Base-by-base conservation (phyloP, 2,113 vertebrate genomes). In the Pedionomus torquatus region DNA sequence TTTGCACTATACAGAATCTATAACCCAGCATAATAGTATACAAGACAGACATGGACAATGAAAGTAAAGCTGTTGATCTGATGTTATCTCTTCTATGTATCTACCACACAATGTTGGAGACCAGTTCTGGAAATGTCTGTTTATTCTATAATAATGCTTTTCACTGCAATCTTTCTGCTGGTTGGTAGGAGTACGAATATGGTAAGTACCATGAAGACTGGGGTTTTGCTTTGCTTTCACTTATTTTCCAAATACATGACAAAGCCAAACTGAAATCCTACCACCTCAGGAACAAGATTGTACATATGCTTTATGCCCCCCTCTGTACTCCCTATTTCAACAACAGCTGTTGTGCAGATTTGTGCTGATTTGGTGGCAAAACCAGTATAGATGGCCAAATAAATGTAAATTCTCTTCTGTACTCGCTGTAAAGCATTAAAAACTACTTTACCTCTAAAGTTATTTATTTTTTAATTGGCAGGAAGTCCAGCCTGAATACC, bases 11-110 rank as follows among this genome's bases (percentile, higher is more conserved):
- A 68, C 41, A 51, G n/a, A 55, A 61, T 13, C 39, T 60, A 20
- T 43, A 71, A 60, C 23, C 15, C 41, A 39, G 41, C 0, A 0
- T 30, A 43, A 72, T 4, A 9, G 48, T 41, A 25, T 26, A 43
- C 28, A 19, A 65, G n/a, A 68, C 11, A 54, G 5, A 83, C 8
- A n/a, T 0, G 1, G 35, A 71, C 26, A 60, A 46, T 9, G 2
- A 14, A 52, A 69, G 5, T 3, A 17, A 13, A 84, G 41, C 18
- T 43, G 30, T 24, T 58, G 17, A 84, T 39, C 20, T 23, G 4
- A 74, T 63, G 57, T 68, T 21, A n/a, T n/a, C 61, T 63, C 54
- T 80, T 39, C 8, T 18, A 43, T 24, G 2, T 17, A 55, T 43
- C 25, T 21, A 48, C 26, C 35, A 61, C 23, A 26, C 17, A 16